Evolutionary conservation across 2,797 vertebrate species (phyloP).

Genomic region (Furcifer pardalis): DNA sequence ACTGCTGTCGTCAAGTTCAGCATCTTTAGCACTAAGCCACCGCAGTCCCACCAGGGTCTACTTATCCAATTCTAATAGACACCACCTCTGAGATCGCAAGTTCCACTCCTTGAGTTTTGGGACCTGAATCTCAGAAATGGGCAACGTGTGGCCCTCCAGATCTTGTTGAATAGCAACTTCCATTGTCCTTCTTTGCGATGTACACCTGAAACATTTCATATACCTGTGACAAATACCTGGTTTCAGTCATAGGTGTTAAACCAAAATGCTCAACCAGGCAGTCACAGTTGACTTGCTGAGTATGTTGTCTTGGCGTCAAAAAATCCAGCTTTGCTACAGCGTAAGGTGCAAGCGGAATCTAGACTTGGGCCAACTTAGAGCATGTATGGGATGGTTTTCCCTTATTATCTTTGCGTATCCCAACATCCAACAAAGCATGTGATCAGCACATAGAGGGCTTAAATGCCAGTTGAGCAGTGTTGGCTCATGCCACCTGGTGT

Average conservation of each 20-base stretch:
- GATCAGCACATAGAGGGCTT: slow-evolving; percentile 50
- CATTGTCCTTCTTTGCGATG: neutral
- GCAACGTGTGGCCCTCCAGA: neutral
- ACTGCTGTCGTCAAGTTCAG: too few relatives aligned
- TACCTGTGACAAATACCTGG: neutral
- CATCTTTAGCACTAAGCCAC: too few relatives aligned
- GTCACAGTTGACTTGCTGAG: neutral
- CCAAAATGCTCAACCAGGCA: neutral
- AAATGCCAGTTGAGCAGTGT: slow-evolving; percentile 55
- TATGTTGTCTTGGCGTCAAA: neutral
- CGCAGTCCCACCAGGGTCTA: too few relatives aligned
- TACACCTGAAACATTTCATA: neutral
- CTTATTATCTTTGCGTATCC: slow-evolving; percentile 53
- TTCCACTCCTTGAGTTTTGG: neutral
- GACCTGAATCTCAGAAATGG: neutral
- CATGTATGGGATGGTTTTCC: neutral
- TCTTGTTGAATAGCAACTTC: neutral
- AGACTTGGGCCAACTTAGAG: neutral
- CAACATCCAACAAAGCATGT: slow-evolving; percentile 39
- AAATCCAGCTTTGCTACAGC: neutral
- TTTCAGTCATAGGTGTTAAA: neutral
- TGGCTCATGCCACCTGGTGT: slow-evolving; percentile 26
- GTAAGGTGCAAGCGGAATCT: neutral
- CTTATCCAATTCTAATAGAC: too few relatives aligned
- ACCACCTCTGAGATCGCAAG: neutral